These are phyloP conservation scores for Oikopleura vanhoeffeni DNA, from an alignment of 23 tunicate species.

Conservation along the genomic window DNA sequence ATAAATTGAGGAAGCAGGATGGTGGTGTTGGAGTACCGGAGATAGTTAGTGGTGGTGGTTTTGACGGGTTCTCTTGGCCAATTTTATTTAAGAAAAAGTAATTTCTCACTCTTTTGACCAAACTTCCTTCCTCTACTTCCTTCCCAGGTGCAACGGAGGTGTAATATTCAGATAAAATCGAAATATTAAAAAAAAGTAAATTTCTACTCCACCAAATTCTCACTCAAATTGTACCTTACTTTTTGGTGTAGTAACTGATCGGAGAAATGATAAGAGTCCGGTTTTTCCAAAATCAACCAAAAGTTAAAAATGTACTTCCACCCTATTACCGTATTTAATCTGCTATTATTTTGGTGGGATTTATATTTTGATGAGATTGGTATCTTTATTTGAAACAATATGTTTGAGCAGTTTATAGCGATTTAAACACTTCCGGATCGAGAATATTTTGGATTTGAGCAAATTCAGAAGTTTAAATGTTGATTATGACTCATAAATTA, in stretches of 20 bases:
- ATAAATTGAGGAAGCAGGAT: background rate
- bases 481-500: too few relatives aligned
- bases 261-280: background rate
- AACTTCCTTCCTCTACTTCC: conserved; percentile 16
- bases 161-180: conserved; percentile 5
- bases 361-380: too few relatives aligned
- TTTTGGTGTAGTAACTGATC: background rate
- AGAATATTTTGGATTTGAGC: too few relatives aligned
- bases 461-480: too few relatives aligned
- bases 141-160: conserved; percentile 4
- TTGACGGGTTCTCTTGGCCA: background rate
- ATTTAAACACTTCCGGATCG: too few relatives aligned
- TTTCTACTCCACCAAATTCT: background rate
- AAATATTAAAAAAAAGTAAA: background rate
- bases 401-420: too few relatives aligned
- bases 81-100: background rate
- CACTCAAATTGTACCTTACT: too few relatives aligned
- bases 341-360: too few relatives aligned
- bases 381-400: too few relatives aligned
- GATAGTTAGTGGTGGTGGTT: background rate
- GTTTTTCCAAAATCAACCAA: too few relatives aligned
- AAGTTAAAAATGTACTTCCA: too few relatives aligned
- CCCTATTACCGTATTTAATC: too few relatives aligned
- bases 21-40: background rate
- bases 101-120: background rate